Evolutionary conservation across 2,113 vertebrate genomes (phyloP), one percentile per base, ranked within the genome.

Genomic region (Prolemur simus): DNA sequence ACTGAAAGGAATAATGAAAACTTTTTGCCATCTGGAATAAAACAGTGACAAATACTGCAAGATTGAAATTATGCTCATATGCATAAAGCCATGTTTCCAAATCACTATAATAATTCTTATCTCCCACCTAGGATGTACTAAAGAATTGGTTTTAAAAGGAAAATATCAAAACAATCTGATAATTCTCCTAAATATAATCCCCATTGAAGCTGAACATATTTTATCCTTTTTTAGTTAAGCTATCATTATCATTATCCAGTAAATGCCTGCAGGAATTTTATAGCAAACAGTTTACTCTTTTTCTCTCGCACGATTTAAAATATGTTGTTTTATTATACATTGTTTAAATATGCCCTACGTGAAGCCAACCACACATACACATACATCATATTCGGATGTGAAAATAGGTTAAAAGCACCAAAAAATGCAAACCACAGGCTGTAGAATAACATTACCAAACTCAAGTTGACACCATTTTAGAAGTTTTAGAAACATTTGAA

Each of bases 11-110:
- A 97, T 96, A 97, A 91, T 95, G 93, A 96, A 90, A 93, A 89
- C 13, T 45, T 94, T 84, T 97, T 98, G 86, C 97, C 97, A 98
- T 98, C 97, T 98, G 97, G 96, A 98, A 95, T 96, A 94, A 96
- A 95, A 89, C 68, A 96, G 87, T 71, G 71, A 94, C 95, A 94
- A 97, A 98, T 80, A 97, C 94, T 69, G 89, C 21, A 93, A 97
- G 0, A 12, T 37, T 97, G 86, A 95, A 91, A 97, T 95, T 93
- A 91, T 63, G 63, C 91, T 98, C 74, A 90, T 87, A 95, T 96
- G 39, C 95, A 98, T 94, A 97, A 98, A 95, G 80, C 92, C 60
- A 89, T 58, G 15, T 96, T 98, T 98, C 82, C 29, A n/a, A 97
- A 94, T 25, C 71, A 88, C 74, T 34, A 89, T 54, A 89, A 42